Evolutionary conservation across 2,797 vertebrate species (phyloP), one percentile per base, ranked within the genome.

Genomic region (Chromis chromis): DNA sequence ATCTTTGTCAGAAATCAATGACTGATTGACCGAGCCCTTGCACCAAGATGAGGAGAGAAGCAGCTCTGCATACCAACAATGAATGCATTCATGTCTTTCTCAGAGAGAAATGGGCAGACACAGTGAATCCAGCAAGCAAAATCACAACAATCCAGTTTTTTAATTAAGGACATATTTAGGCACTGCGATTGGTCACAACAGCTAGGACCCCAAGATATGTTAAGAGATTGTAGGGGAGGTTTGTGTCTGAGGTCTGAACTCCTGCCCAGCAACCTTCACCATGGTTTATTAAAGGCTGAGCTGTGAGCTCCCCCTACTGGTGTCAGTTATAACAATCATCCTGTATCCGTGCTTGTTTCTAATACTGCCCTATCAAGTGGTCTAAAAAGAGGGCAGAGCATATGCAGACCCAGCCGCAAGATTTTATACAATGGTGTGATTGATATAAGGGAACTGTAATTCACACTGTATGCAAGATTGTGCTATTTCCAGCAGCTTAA

Each of bases 271-370:
- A 89, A 81, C 80, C 64, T 78, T 59, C 55, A 13, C 55, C 71
- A 59, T 74, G 64, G 31, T 39, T 65, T 46, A 57, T 42, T 56
- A 27, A 1, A 39, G 46, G 14, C 48, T 46, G 44, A 89, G 89
- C 84, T 96, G 92, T 91, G 94, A 95, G 96, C 94, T 93, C 96
- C 97, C 96, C 95, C 96, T 97, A 94, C 96, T 95, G 97, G 90
- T 84, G 12, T 0, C 31, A 50, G 6, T n/a, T 21, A 28, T 39
- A 50, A 55, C 33, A 62, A 31, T 21, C 40, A 14, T 19, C 54
- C 46, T 33, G 60, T 53, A 36, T 42, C 36, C 2, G 5, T 27
- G 21, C 36, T n/a, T 36, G 11, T 48, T 50, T 59, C n/a, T 12
- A 24, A 63, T 55, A 14, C 24, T 52, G 27, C 28, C 27, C 31